Conservation (phyloP, 1,140 invertebrate genomes). For the Caenorhabditis latens region DNA sequence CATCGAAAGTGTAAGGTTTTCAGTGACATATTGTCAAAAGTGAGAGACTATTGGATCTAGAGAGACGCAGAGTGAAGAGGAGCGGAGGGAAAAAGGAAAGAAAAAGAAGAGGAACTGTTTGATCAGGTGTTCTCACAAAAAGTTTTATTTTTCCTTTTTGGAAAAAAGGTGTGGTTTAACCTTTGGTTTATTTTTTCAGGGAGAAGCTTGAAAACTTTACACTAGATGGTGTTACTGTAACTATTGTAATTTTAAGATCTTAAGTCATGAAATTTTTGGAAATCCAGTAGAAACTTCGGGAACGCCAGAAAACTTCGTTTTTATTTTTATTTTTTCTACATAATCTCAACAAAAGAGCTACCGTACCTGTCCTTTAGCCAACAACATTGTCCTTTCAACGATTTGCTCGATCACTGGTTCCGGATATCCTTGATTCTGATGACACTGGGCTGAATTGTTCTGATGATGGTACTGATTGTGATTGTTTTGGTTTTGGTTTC, state of each 20-base stretch:
- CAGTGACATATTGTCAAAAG: conserved; percentile 20
- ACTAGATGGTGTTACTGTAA: background rate
- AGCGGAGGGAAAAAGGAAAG: background rate
- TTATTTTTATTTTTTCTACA: too few species aligned
- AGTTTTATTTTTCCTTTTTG: background rate
- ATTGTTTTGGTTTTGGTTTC: background rate
- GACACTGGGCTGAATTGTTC: background rate
- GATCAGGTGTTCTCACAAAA: conserved; percentile 51
- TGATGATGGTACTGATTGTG: conserved; percentile 17
- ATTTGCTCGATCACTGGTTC: conserved; percentile 1
- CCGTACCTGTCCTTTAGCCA: conserved; percentile 35
- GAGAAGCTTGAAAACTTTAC: background rate
- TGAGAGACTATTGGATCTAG: background rate
- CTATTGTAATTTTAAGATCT: background rate
- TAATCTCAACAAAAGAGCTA: background rate
- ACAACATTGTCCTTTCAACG: background rate
- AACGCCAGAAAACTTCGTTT: too few species aligned
- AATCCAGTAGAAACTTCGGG: too few species aligned
- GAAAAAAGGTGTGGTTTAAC: conserved; percentile 17
- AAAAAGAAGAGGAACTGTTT: conserved; percentile 4
- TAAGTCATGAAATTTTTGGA: background rate
- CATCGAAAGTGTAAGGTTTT: conserved; percentile 52
- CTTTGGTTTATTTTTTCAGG: background rate
- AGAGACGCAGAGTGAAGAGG: background rate
- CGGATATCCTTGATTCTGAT: conserved; percentile 37